phyloP scores from a whole-genome alignment of 2,797 vertebrate genomes.

The Ceryle rudis region DNA sequence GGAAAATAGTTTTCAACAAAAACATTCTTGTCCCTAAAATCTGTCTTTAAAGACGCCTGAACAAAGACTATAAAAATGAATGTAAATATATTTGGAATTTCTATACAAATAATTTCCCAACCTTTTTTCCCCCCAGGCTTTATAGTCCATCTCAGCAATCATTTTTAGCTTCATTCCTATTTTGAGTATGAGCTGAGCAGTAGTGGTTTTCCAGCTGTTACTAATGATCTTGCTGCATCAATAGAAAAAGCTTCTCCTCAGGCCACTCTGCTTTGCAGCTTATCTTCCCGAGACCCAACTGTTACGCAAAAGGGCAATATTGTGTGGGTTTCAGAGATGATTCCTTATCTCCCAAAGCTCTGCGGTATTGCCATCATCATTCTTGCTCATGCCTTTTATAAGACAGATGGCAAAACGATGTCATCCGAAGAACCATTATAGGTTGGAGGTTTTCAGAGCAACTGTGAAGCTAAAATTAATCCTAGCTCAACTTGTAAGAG shows the following conservation, averaged over 20 bases:
- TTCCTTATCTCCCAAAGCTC: slow-evolving; percentile 11
- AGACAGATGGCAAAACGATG: slow-evolving; percentile 18
- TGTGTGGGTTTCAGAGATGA: rapidly evolving
- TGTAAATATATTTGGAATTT: not conserved
- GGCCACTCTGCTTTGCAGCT: not conserved
- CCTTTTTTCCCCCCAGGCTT: not conserved
- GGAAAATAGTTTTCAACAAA: not conserved
- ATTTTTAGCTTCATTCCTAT: not conserved
- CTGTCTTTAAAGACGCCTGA: not conserved
- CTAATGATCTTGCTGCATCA: slow-evolving; percentile 10
- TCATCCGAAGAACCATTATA: slow-evolving; percentile 17
- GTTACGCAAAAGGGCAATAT: not conserved
- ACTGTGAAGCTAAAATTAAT: slow-evolving; percentile 58
- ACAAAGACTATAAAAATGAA: not conserved
- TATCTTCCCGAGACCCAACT: not conserved
- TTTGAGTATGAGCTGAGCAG: not conserved
- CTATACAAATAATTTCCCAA: not conserved
- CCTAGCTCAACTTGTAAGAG: not conserved
- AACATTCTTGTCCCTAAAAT: not conserved
- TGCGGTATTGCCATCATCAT: not conserved
- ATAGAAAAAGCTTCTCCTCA: not conserved
- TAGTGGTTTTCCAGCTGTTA: slow-evolving; percentile 31
- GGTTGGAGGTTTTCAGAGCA: slow-evolving; percentile 39
- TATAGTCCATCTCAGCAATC: not conserved
- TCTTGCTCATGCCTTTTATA: not conserved